Percentiles rank a stretch among this genome's conserved stretches.
Evolutionary conservation across 92 coral and sea anemone species (phyloP).

Genomic region (Actinostola sp.): DNA sequence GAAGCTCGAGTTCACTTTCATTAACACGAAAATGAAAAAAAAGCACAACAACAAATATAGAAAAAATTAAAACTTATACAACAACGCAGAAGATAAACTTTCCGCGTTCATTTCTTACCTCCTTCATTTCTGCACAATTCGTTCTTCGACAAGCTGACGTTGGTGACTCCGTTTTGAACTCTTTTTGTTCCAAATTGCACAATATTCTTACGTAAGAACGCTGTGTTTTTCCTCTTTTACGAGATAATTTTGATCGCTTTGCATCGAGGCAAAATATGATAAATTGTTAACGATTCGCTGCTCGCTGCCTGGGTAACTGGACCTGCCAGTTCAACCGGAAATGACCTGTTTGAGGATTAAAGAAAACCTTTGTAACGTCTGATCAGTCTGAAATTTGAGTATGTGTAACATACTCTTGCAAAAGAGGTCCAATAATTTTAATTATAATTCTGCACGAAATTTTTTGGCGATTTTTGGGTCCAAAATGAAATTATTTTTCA

Average conservation of each 20-base stretch:
- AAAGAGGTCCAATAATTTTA: too few species aligned
- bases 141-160: constrained; percentile 3
- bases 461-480: too few species aligned
- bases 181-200: not conserved
- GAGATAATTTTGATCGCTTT: not conserved
- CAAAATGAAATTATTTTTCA: too few species aligned
- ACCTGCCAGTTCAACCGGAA: constrained; percentile 26
- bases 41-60: too few species aligned
- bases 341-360: constrained; percentile 1
- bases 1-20: too few species aligned
- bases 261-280: not conserved
- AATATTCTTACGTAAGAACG: constrained; percentile 5
- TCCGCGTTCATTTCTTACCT: constrained; percentile 23
- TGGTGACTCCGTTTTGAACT: not conserved
- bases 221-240: constrained; percentile 3
- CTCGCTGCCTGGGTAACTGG: constrained; percentile 27
- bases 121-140: constrained; percentile 6
- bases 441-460: too few species aligned
- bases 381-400: not conserved
- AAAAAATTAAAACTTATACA: too few species aligned
- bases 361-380: not conserved
- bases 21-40: too few species aligned
- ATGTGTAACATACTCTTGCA: too few species aligned
- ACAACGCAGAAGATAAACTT: not conserved
- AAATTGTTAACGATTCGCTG: constrained; percentile 24